Base-by-base conservation (phyloP, 2,797 vertebrate genomes). In the Xenops minutus region DNA sequence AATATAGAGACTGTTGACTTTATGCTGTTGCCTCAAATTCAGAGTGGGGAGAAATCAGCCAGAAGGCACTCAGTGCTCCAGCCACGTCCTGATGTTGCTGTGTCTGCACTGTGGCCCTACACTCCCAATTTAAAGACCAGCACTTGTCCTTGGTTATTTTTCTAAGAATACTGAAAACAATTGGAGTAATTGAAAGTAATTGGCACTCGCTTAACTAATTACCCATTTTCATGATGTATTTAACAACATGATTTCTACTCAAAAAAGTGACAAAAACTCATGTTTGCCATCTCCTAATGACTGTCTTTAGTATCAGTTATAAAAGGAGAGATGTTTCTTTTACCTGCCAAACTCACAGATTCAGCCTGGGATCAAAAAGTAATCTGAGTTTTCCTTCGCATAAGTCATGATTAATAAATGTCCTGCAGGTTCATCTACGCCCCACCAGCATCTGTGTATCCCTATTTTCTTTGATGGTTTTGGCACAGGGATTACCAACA, bases 381-480 rank as follows among this genome's bases (percentile, higher is more conserved):
- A 94, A 93, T 95, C 80, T 96, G 95, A 92, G 87, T 91, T 95
- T 96, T 96, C 93, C 93, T 95, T 96, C 19, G 48, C 83, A 73
- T 92, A 95, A 93, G 82, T 97, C 92, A 94, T 93, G 92, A 92
- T 92, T 95, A 93, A 93, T 94, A 92, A 95, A 94, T 96, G 79
- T 96, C 85, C 94, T 95, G 89, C 66, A 93, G 95, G 91, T 95
- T 96, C 93, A 96, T 93, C 85, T 96, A 90, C 51, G 62, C 92
- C 95, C 79, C 93, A 94, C 78, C 93, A 96, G 91, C 92, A 96
- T 94, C 93, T 92, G 62, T 95, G 90, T 95, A 88, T 94, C 96
- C 93, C 94, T 97, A 92, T 93, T 92, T 96, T 96, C 93, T 94
- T 92, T 94, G 89, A 96, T 96, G 95, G 54, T 91, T 96, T 97